phyloP scores from a whole-genome alignment of 2,113 vertebrate species.

The Crotalus horridus region DNA sequence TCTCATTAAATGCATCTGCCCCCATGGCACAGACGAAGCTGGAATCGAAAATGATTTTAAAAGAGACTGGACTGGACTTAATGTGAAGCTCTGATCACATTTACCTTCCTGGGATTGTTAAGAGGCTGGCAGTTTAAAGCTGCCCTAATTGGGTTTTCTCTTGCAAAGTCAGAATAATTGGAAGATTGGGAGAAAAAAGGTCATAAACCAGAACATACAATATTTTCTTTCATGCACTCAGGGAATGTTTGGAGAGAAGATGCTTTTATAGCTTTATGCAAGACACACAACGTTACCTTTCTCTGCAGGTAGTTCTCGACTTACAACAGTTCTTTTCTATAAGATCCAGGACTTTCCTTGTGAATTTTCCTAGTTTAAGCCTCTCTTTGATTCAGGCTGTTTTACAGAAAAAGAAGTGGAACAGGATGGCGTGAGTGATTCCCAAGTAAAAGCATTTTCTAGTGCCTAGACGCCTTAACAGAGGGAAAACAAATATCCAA shows the following conservation, averaged over 20 bases:
- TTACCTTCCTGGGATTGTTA: slow-evolving; percentile 3
- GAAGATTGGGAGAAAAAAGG: slow-evolving; percentile 1
- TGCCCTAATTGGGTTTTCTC: slow-evolving; percentile 16
- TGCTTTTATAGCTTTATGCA: not conserved
- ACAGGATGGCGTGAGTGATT: not conserved
- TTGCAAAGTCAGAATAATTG: slow-evolving; percentile 6
- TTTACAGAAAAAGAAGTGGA: not conserved
- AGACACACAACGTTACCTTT: not conserved
- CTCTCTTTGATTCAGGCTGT: not conserved
- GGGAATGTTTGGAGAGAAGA: not conserved
- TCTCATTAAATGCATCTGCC: not conserved
- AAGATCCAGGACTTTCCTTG: not conserved
- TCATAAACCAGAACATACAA: not conserved
- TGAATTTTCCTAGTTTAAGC: not conserved
- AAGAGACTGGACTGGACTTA: too few species aligned
- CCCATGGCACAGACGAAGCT: not conserved
- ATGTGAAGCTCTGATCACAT: not conserved
- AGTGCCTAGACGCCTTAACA: not conserved
- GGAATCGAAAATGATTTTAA: not conserved
- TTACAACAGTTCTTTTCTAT: not conserved
- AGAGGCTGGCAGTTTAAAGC: slow-evolving; percentile 12
- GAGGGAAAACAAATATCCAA: not conserved
- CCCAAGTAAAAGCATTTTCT: not conserved
- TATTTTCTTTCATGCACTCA: not conserved
- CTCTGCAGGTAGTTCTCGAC: not conserved